Percentiles rank a stretch among this genome's conserved stretches.
Evolutionary conservation across 2,797 vertebrate species (phyloP).

Genomic region (Brachyalestes nurse): DNA sequence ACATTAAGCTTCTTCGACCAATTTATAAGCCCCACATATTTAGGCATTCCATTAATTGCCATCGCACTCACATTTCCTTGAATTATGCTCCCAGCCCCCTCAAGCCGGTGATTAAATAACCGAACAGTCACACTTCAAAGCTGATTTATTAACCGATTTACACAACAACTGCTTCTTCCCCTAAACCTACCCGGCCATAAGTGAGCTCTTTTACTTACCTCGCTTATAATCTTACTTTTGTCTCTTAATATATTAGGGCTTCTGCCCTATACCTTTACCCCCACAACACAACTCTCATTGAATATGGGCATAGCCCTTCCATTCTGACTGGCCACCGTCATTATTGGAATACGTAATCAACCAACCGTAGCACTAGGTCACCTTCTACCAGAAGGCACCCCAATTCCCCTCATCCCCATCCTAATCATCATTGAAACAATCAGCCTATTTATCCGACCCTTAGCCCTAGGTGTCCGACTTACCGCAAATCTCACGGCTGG

Average conservation of each 20-base stretch:
- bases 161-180: slow-evolving; percentile 5
- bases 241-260: slow-evolving; percentile 32
- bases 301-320: slow-evolving; percentile 38
- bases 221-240: slow-evolving; percentile 13
- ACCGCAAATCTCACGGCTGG: slow-evolving; percentile 61
- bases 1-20: slow-evolving; percentile 61
- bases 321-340: slow-evolving; percentile 14
- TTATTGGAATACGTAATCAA: slow-evolving; percentile 51
- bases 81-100: fast-evolving
- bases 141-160: slow-evolving; percentile 20
- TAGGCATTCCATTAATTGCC: neutral
- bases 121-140: fast-evolving
- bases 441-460: slow-evolving; percentile 55
- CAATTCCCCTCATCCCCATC: fast-evolving
- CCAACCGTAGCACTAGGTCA: slow-evolving; percentile 18
- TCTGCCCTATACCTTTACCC: slow-evolving; percentile 54
- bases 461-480: slow-evolving; percentile 54
- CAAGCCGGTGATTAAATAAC: fast-evolving
- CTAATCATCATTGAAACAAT: slow-evolving; percentile 65
- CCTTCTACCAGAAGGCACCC: slow-evolving; percentile 60
- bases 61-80: neutral
- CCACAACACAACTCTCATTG: slow-evolving; percentile 48
- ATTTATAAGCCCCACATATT: slow-evolving; percentile 20
- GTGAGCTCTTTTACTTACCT: neutral
- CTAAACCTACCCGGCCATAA: neutral